Evolutionary conservation across 2,797 vertebrate genomes (phyloP), one percentile per base, ranked within the genome.

Genomic region (Chiropotes sagulatus): DNA sequence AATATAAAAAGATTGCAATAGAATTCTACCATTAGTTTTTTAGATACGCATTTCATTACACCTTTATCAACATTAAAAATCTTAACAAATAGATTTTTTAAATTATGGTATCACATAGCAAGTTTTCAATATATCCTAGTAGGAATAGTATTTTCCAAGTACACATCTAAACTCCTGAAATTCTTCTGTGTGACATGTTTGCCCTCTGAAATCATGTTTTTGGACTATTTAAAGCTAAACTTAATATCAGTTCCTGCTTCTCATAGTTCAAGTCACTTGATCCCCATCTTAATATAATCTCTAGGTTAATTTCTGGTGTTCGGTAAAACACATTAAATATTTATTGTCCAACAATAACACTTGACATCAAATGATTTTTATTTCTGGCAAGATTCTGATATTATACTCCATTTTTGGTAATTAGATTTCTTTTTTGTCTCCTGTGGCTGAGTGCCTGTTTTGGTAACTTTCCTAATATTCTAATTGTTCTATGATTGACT

Each of bases 361-460:
- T 93, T 93, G 30, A 30, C 82, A 61, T 73, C 85, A 73, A 80
- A 80, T 84, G 80, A 64, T 28, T 39, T 79, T 79, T 64, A 61
- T 84, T 80, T 80, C 22, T 89, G 79, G 44, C 20, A 84, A 89
- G 79, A 79, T 54, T 84, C 24, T 90, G 75, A 81, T 61, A 79
- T n/a, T 70, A 30, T 79, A 64, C 20, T 72, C 20, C 14, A 39
- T 46, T 92, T 94, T 88, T 33, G 72, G 64, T 87, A 22, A 73
- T 22, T 84, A 41, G 22, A 91, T 85, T 85, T 96, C 14, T 95
- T 30, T 80, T 78, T 78, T 93, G 91, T 82, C 80, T 96, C 44
- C 50, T 70, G 26, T 72, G 76, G 70, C 30, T 70, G 44, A 84
- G 33, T 79, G 54, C 67, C 92, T 90, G 48, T 75, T 82, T 92